Conservation (phyloP, 92 coral and sea anemone genomes). For the Porites cylindrica region DNA sequence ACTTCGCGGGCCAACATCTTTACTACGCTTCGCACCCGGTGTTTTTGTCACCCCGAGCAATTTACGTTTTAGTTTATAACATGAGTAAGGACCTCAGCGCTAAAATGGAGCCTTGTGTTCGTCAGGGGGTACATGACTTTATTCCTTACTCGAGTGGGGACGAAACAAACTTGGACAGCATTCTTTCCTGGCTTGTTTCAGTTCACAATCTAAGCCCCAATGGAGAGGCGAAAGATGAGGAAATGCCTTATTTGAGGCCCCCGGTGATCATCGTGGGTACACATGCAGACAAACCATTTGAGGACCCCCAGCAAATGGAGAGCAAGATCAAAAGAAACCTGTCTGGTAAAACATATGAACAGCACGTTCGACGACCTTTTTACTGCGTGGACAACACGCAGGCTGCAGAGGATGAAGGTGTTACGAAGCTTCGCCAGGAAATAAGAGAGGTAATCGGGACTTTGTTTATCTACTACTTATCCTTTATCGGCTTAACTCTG, state of each 20-base stretch:
- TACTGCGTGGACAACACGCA: conserved; percentile 76
- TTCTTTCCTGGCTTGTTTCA: conserved; percentile 88
- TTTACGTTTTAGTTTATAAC: conserved; percentile 86
- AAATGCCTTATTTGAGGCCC: conserved; percentile 75
- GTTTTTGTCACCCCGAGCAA: conserved; percentile 82
- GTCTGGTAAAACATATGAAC: conserved; percentile 75
- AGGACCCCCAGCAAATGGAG: conserved; percentile 84
- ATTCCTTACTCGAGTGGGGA: conserved; percentile 71
- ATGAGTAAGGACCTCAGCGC: conserved; percentile 80
- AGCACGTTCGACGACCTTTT: conserved; percentile 82
- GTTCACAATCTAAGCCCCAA: conserved; percentile 69
- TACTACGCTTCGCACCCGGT: conserved; percentile 94
- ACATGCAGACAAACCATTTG: conserved; percentile 70
- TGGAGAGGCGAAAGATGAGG: conserved; percentile 15
- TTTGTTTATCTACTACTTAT: not conserved
- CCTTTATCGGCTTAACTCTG: too few species aligned
- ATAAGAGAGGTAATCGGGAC: conserved; percentile 52
- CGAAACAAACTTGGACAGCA: conserved; percentile 85
- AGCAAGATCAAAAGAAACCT: conserved; percentile 74
- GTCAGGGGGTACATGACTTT: conserved; percentile 84
- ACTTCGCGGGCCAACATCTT: conserved; percentile 92
- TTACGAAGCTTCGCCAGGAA: conserved; percentile 66
- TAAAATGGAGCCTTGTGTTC: conserved; percentile 85
- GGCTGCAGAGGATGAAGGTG: conserved; percentile 70
- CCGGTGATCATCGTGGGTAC: conserved; percentile 86